Base-by-base conservation (phyloP, 2,888 invertebrate genomes). In the Petrolisthes cinctipes region DNA sequence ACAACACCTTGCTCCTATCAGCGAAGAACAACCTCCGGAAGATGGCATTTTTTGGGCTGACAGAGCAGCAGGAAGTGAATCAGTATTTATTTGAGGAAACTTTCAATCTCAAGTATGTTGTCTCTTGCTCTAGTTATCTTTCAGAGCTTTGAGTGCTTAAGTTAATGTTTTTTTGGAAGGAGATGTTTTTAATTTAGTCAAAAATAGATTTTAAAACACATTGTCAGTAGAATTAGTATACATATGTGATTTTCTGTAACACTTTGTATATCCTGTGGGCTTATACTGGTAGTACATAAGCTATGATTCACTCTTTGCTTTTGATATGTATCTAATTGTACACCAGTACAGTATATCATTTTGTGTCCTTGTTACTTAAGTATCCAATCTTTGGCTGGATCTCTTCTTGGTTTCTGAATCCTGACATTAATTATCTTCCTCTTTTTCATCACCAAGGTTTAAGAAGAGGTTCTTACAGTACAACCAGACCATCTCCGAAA, bases 1-100 rank as follows among this genome's bases (percentile, higher is more conserved):
- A 97, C 92, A 94, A 95, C 85, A 95, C 98, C 81, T 95, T 99
- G 95, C 94, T 99, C 91, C 96, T 97, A 66, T 98, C 98, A 92
- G 99, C 99, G 85, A 99, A 99, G 94, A 95, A 96, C 91, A 99
- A 99, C 94, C 94, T 99, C 88, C 96, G 96, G 90, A 96, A 96
- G 82, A 97, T 99, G 97, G 97, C 99, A 85, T 99, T 97, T 93
- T 99, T 99, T 93, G 99, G 99, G 91, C 95, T 99, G 91, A 98
- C 98, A 7, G 99, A 99, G 93, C 95, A 95, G 93, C 99, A 99
- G 94, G 96, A 96, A 95, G 95, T 96, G 92, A 96, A 97, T 56
- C 98, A 98, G 93, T 97, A 97, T 93, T 96, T 98, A 91, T 98
- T 98, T 93, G 98, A 98, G 92, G 97, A 97, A 93, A 97, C 97